phyloP scores from a whole-genome alignment of 2,113 vertebrate species.

The Protobothrops mucrosquamatus region DNA sequence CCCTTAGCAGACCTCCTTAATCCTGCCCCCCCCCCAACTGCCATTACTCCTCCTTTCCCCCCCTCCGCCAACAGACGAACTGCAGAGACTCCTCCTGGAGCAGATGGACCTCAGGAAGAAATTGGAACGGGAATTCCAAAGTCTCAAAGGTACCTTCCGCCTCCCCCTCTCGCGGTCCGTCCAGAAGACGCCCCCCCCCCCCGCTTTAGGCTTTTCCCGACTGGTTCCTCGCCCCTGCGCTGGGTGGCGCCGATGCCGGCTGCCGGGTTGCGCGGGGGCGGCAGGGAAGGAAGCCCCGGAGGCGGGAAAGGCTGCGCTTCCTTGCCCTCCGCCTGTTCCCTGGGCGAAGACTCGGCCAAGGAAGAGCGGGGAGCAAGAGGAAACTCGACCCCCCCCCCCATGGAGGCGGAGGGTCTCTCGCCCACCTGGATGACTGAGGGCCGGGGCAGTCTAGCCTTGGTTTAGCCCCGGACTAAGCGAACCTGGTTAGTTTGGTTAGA shows the following conservation, averaged over 20 bases:
- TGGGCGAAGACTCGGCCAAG: neutral
- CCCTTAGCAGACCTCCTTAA: too few relatives aligned
- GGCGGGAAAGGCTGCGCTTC: neutral
- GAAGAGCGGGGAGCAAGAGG: neutral
- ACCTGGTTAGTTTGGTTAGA: neutral
- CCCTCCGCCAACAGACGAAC: constrained; percentile 79
- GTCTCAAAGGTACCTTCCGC: constrained; percentile 86
- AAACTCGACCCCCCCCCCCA: neutral
- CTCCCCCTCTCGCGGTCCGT: neutral
- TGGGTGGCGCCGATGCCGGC: neutral
- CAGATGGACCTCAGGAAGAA: constrained; percentile 98
- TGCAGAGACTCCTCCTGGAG: constrained; percentile 93
- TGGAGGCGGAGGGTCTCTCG: neutral
- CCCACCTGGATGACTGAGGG: neutral
- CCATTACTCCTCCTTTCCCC: constrained; percentile 34
- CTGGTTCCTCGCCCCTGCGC: neutral
- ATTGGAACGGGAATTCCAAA: constrained; percentile 94
- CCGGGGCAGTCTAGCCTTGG: neutral
- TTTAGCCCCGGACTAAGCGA: neutral
- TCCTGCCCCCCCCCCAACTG: neutral
- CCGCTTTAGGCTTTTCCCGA: neutral
- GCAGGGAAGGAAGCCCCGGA: neutral
- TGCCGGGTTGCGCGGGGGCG: neutral
- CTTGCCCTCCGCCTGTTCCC: neutral
- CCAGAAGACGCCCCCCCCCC: neutral